Percentiles rank a stretch among this genome's conserved stretches.
These are phyloP conservation scores for Cossypha polioptera DNA, from an alignment of 2,797 vertebrate genomes.

Conservation along the genomic window DNA sequence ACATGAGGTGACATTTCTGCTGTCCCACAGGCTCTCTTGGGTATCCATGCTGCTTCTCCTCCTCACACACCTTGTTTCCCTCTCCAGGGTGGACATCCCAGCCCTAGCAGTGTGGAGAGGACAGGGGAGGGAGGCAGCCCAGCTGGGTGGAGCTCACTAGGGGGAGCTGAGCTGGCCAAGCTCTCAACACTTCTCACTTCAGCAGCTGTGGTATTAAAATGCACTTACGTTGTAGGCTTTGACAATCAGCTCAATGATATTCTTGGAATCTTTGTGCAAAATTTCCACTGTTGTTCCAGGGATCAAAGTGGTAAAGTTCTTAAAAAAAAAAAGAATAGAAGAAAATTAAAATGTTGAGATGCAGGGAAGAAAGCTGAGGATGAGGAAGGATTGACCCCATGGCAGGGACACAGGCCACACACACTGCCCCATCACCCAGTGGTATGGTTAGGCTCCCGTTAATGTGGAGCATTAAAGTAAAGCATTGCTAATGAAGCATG, in stretches of 20 bases:
- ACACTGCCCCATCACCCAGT: not conserved
- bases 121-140: not conserved
- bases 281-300: conserved; percentile 97
- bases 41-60: not conserved
- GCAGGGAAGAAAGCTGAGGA: not conserved
- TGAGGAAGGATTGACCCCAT: fast-evolving
- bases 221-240: conserved; percentile 91
- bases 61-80: not conserved
- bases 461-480: not conserved
- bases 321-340: not conserved
- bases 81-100: not conserved
- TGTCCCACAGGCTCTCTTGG: not conserved
- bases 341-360: not conserved
- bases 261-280: conserved; percentile 93
- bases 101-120: fast-evolving
- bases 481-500: not conserved
- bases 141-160: fast-evolving
- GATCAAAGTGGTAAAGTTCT: conserved; percentile 94
- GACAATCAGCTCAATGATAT: conserved; percentile 96
- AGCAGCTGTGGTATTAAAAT: conserved; percentile 2
- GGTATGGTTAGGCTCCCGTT: fast-evolving
- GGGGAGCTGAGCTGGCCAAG: not conserved
- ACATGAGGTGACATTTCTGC: not conserved
- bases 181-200: not conserved
- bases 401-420: not conserved